Evolutionary conservation across 2,113 vertebrate species (phyloP), one percentile per base, ranked within the genome.

Genomic region (Podarcis raffonei): DNA sequence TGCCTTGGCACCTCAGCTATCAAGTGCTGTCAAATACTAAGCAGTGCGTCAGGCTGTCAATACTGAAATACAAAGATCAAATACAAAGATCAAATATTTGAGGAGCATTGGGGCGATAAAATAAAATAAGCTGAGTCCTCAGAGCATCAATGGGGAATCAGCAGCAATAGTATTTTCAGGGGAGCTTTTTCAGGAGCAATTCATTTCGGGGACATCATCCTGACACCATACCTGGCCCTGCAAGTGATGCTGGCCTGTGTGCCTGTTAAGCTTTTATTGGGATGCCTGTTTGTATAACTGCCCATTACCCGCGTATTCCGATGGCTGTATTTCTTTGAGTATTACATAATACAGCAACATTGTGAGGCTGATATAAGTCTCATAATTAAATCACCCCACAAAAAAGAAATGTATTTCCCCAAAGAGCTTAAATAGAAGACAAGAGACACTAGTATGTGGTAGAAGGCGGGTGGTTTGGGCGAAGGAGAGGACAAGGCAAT

Each of bases 401-500:
- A 74, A 87, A 39, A 72, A 59, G 53, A 53, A 87, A n/a, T 23
- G 18, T 30, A 1, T 59, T 59, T 59, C 16, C 22, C 68, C 25
- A 39, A 62, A 85, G 74, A 59, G 25, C 20, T 80, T 71, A 71
- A 6, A n/a, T 1, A 15, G 62, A 35, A 71, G 80, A 48, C 5
- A 75, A 53, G 69, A 42, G 35, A 88, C 72, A 81, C 35, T 3
- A 66, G 69, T 66, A 82, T 30, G 62, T 39, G 20, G 69, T 27
- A 1, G 53, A 3, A 42, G 48, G 6, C 3, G 23, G 27, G 42
- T 20, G 48, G 48, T 53, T 53, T 30, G 86, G 27, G 18, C 16
- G 86, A 75, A 42, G 65, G 69, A 75, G 69, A 65, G 32, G 32
- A 86, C 72, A 83, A 83, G 32, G 80, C 87, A 65, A 75, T 37